These are phyloP conservation scores for Heliconius hewitsoni DNA, from an alignment of 1,140 invertebrate genomes.

Conservation along the genomic window DNA sequence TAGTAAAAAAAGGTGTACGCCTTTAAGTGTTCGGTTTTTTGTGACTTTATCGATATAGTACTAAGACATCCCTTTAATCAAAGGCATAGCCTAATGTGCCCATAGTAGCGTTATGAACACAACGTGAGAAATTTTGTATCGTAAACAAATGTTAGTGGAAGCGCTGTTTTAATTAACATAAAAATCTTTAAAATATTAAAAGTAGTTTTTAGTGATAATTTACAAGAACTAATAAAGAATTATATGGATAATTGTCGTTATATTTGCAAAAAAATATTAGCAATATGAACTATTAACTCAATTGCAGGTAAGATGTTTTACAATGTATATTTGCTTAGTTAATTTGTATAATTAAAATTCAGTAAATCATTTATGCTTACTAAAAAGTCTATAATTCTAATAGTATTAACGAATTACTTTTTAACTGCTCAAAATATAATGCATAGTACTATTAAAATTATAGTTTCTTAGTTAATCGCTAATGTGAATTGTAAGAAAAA, in stretches of 20 bases:
- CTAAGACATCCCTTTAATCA: background rate
- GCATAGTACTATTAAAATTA: background rate
- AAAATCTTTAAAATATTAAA: background rate
- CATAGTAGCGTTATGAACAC: conserved; percentile 1
- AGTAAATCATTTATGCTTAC: background rate
- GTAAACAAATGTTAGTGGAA: conserved; percentile 9
- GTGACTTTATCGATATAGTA: background rate
- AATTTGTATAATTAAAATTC: background rate
- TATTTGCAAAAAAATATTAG: background rate
- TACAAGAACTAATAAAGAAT: background rate
- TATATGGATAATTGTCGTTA: background rate
- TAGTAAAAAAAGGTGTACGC: too few species aligned
- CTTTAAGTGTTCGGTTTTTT: background rate
- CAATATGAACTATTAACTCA: background rate
- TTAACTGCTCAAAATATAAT: background rate
- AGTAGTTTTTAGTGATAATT: background rate
- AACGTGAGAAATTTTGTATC: background rate
- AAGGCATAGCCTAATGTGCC: background rate
- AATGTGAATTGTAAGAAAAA: too few species aligned
- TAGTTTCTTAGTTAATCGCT: too few species aligned
- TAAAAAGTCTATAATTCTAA: background rate
- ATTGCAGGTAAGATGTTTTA: background rate
- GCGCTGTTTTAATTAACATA: background rate
- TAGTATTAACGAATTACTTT: background rate
- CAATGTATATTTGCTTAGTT: background rate